Conservation (phyloP, 2,113 vertebrate genomes). For the Ascaphus truei region DNA sequence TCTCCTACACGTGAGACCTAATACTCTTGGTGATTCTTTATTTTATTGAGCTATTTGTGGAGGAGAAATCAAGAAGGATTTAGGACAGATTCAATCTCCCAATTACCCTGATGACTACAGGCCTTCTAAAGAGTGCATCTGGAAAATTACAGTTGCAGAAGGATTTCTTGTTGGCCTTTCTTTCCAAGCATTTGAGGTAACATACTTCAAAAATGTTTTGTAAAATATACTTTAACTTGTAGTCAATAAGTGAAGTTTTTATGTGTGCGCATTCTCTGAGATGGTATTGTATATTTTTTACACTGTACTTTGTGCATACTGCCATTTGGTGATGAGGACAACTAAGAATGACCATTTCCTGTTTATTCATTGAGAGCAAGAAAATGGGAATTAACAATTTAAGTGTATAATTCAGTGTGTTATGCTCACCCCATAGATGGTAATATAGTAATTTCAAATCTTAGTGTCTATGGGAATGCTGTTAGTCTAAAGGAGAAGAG, state of each 20-base stretch:
- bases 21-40: too few species aligned
- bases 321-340: constrained; percentile 36
- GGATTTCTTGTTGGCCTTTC: constrained; percentile 89
- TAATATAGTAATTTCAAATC: too few species aligned
- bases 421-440: too few species aligned
- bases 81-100: constrained; percentile 95
- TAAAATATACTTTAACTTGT: too few species aligned
- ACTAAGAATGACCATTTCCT: constrained; percentile 36
- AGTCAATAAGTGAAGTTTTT: too few species aligned
- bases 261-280: too few species aligned
- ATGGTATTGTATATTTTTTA: too few species aligned
- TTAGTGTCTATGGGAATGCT: too few species aligned
- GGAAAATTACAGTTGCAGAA: constrained; percentile 88
- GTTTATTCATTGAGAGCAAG: constrained; percentile 46
- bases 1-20: too few species aligned
- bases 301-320: too few species aligned
- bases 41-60: constrained; percentile 84
- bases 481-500: too few species aligned
- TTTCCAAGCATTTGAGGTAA: constrained; percentile 98
- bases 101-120: constrained; percentile 97
- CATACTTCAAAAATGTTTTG: constrained; percentile 42
- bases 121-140: constrained; percentile 93
- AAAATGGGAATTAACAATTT: constrained; percentile 46
- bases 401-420: too few species aligned
- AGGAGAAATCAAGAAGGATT: constrained; percentile 88